A percentile compares a stretch with the other conserved stretches of the same genome.
phyloP scores from a whole-genome alignment of 2,113 vertebrate genomes.

The Rhegmatorhina hoffmannsi region DNA sequence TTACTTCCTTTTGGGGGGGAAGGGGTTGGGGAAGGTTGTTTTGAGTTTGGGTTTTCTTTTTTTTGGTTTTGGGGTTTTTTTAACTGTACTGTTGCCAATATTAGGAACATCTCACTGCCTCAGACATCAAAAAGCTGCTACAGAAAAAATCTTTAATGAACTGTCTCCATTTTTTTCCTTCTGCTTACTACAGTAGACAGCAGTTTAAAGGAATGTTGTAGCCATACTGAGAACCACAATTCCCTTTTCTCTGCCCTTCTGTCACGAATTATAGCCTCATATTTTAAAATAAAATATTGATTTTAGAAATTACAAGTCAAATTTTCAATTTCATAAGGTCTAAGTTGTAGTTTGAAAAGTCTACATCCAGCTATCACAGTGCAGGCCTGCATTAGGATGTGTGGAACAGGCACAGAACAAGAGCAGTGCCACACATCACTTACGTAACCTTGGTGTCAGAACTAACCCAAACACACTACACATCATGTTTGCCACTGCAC shows the following conservation, averaged over 20 bases:
- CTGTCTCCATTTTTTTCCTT: background rate
- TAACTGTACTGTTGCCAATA: background rate
- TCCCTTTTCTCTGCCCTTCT: background rate
- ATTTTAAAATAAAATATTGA: background rate
- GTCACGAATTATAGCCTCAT: background rate
- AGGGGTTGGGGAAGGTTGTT: background rate
- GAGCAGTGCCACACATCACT: accelerated
- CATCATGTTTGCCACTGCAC: accelerated
- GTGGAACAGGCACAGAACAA: too few relatives aligned
- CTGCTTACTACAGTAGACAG: background rate
- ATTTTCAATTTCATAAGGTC: background rate
- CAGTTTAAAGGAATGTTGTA: background rate
- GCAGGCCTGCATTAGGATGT: accelerated
- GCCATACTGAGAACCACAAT: background rate
- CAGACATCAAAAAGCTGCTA: background rate
- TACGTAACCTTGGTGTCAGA: background rate
- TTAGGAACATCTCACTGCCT: background rate
- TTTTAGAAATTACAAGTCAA: background rate
- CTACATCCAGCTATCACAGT: accelerated
- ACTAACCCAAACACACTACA: background rate
- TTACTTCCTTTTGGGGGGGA: background rate
- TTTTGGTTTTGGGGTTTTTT: background rate
- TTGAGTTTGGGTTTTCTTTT: background rate
- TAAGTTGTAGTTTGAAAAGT: background rate
- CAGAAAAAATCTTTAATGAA: background rate